Conservation (phyloP, 2,113 vertebrate species). For the Pycnonotus jocosus region DNA sequence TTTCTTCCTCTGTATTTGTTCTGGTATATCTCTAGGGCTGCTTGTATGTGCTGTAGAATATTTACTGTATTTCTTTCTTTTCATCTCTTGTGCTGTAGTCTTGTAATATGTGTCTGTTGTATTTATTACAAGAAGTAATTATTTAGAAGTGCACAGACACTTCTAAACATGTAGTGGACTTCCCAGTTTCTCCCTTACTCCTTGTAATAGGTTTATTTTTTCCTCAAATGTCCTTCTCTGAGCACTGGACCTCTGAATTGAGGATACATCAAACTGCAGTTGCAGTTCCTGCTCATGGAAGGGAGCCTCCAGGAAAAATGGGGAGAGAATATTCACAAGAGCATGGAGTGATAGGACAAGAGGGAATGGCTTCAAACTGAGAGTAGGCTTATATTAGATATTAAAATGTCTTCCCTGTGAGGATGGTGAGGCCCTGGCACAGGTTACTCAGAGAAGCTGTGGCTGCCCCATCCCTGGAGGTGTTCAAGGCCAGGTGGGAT, state of each 20-base stretch:
- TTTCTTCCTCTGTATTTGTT: conserved; percentile 35
- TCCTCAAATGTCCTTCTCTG: background rate
- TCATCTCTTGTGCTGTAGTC: background rate
- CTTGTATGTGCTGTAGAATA: background rate
- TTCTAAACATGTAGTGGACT: background rate
- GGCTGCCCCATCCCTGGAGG: background rate
- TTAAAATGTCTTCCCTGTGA: background rate
- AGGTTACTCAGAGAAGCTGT: background rate
- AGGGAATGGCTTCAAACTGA: background rate
- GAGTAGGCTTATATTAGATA: background rate
- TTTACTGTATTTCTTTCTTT: background rate
- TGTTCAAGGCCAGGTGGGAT: background rate
- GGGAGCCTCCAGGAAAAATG: background rate
- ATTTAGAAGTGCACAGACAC: background rate
- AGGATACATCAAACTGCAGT: background rate
- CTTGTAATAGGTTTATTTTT: background rate
- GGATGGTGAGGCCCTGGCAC: background rate
- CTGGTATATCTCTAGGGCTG: conserved; percentile 12
- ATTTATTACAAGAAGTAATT: background rate
- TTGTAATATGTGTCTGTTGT: background rate
- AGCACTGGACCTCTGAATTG: background rate
- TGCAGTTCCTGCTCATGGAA: background rate
- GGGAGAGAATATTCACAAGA: background rate
- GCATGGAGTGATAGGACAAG: background rate
- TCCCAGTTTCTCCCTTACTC: background rate